Base-by-base conservation (phyloP, 2,113 vertebrate genomes). In the Pomatorhinus ruficollis region DNA sequence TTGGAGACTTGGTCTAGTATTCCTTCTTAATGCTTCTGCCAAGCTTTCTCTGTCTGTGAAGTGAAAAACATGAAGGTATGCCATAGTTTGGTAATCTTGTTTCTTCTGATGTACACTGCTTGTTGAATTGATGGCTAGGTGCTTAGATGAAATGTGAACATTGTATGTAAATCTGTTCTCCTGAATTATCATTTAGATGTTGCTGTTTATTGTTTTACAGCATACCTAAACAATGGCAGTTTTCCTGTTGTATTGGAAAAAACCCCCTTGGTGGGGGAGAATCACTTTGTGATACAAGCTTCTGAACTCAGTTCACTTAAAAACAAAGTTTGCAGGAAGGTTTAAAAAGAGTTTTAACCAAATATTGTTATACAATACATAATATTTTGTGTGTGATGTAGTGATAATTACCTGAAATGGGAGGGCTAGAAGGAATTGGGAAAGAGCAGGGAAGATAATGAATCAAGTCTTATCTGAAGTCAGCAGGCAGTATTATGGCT, bases 401-500 rank as follows among this genome's bases (percentile, higher is more conserved):
- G 39, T 42, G 77, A 60, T 90, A 76, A 83, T 71, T 78, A 92
- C 40, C 70, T 82, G 68, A 92, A 88, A 75, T 76, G 40, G 72
- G 50, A 65, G 47, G 28, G 24, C 68, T 80, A 57, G 42, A 53
- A 81, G 39, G 83, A 97, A 83, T 49, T 92, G 68, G 71, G 53
- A 83, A 95, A 45, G 57, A 77, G 23, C 22, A 79, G 33, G 57
- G 54, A 94, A 90, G 80, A 44, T 83, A 75, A 87, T 61, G 44
- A 87, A 91, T 84, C 65, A 87, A 45, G 31, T 95, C 72, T 78
- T 95, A 74, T 78, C 96, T 96, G 60, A 88, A 87, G 83, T 94
- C 97, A 97, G 95, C 91, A 97, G 71, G 91, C 63, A 96, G 57
- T 90, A 77, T 95, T 93, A 97, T 74, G 44, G 64, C 92, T 93